These are phyloP conservation scores for Osmerus mordax DNA, from an alignment of 2,113 vertebrate species.

Conservation along the genomic window DNA sequence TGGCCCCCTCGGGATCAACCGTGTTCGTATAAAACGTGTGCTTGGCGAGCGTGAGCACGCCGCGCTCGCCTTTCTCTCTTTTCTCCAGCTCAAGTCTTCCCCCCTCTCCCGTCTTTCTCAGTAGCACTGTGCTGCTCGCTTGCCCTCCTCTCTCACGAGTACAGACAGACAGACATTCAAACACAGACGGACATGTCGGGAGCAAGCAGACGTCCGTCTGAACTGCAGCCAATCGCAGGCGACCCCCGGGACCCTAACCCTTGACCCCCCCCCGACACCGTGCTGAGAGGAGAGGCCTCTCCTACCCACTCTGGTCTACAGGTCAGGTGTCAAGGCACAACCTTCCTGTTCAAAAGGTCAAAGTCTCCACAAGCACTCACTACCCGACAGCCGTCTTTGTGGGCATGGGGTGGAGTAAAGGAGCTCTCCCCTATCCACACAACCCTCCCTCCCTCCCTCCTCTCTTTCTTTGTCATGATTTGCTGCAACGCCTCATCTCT, in stretches of 20 bases:
- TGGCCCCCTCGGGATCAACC: constrained; percentile 33
- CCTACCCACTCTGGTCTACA: too few relatives aligned
- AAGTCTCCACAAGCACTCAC: background rate
- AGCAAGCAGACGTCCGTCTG: too few relatives aligned
- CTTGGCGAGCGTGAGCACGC: background rate
- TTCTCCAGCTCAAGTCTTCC: background rate
- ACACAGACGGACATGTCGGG: too few relatives aligned
- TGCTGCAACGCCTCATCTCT: background rate
- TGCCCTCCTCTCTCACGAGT: constrained; percentile 16
- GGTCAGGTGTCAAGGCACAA: too few relatives aligned
- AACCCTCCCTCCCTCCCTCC: background rate
- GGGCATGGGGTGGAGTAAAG: constrained; percentile 22
- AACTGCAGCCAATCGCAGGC: too few relatives aligned
- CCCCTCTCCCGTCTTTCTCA: background rate
- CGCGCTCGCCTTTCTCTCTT: background rate
- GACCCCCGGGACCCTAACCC: too few relatives aligned
- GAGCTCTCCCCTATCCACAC: constrained; percentile 8
- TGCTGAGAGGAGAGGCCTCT: too few relatives aligned
- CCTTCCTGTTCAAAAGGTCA: background rate
- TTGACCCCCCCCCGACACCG: too few relatives aligned
- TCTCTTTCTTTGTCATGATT: background rate
- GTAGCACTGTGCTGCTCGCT: background rate
- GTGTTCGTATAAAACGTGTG: constrained; percentile 31
- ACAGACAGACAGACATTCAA: constrained; percentile 34
- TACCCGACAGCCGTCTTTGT: constrained; percentile 15